Evolutionary conservation across 2,888 invertebrate genomes (phyloP), one percentile per base, ranked within the genome.

Genomic region (Trachelus tabidus): DNA sequence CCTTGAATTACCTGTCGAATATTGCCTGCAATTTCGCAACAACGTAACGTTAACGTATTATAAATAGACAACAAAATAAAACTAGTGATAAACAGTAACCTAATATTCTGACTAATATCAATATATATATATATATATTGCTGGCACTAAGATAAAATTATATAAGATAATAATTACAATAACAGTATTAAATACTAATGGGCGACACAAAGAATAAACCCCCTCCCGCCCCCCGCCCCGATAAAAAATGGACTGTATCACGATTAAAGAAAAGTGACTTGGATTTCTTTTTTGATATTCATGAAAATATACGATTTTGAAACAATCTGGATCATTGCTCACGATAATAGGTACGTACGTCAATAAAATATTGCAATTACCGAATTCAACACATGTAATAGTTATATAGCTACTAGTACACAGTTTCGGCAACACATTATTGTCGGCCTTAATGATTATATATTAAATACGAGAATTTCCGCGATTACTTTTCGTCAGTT

Each of bases 341-440:
- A 30, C 71, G 71, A 15, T 12, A 33, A 33, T 71, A 31, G 34
- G 34, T 34, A 34, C 31, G 71, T 3, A 71, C 71, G 71, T 71
- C 71, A 56, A 71, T 31, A 71, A 71, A 71, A 71, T 31, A 34
- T 71, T 71, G 71, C 71, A 71, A 11, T 23, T 34, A 71, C 71
- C 31, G 23, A 71, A 71, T 71, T 15, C 12, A 71, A 71, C 34
- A 30, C 71, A 12, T 71, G 56, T 56, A 9, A 56, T 56, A 56
- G 23, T 56, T 23, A 56, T 9, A 23, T 40, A 40, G 12, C 40
- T 33, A 9, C 34, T 76, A 76, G 77, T 75, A 35, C 69, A 35
- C 75, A 75, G 68, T 34, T 76, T 34, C 31, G 77, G 80, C 78
- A n/a, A 40, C 23, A 56, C 77, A 76, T 77, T 80, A 79, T 80